Evolutionary conservation across 2,113 vertebrate genomes (phyloP), one percentile per base, ranked within the genome.

Genomic region (Xiphorhynchus elegans): DNA sequence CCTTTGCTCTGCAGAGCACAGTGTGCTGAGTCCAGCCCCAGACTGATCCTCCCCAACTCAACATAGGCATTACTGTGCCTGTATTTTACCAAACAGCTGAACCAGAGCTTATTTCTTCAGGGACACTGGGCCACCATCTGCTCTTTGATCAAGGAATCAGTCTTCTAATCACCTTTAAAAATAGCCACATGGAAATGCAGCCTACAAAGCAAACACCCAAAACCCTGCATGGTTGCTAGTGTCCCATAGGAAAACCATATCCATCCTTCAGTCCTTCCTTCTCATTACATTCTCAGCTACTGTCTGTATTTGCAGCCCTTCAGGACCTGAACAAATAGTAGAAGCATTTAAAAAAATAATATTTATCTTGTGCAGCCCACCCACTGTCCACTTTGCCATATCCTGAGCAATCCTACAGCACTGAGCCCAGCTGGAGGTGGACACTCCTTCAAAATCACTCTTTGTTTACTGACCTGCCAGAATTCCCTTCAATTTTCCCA

Each of bases 331-430:
- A 89, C 21, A 87, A 76, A 69, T 13, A 80, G 33, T 73, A 91
- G 83, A 93, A 28, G 33, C 91, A 93, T 19, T 70, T 76, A 76
- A 84, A 80, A 53, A 76, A 94, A 58, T 63, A 93, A 55, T 56
- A 92, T 63, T 84, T 92, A 74, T 21, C 69, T 68, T 73, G 19
- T 49, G 68, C 60, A 73, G 44, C 19, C 64, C 80, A 79, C n/a
- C 9, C 17, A 62, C 42, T 39, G 13, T 10, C 85, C 40, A 24
- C 18, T 37, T 84, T 42, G 44, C 33, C 44, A 39, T 23, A 39
- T 11, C 53, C 64, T 35, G 29, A 70, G 28, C 0, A 0, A 62
- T 29, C 31, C 52, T 12, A 20, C 33, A 89, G 74, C 50, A 70
- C 44, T 42, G n/a, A 55, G 35, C 18, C 28, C 64, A 67, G 56